Base-by-base conservation (phyloP, 2,888 invertebrate species). In the Drosophila pseudotakahashii region DNA sequence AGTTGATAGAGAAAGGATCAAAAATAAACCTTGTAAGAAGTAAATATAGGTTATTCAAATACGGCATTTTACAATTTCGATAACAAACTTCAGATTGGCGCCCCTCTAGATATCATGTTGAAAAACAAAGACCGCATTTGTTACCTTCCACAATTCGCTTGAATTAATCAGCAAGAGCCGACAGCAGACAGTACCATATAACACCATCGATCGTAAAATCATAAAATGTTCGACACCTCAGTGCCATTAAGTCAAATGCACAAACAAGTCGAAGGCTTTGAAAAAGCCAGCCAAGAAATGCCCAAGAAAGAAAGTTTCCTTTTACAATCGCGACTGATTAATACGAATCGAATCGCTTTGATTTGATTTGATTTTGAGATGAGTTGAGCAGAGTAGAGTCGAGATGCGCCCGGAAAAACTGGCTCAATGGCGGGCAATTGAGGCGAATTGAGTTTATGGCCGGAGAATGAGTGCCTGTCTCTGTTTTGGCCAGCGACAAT, bases 141-240 rank as follows among this genome's bases (percentile, higher is more conserved):
- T 68, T 41, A 23, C 11, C 26, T 2, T 36, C 3, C 5, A 9
- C 53, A 53, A 64, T 67, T 64, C 45, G 64, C 53, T 53, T 9
- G 60, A 70, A 50, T 58, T 26, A 59, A 70, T 68, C 70, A 59
- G 34, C 42, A n/a, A 58, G 13, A 23, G 23, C 23, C 23, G 23
- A 23, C 36, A 52, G 53, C 37, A 52, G 53, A 59, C 30, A 48
- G 10, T 16, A 30, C 61, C 61, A 62, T 62, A 66, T 13, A 39
- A 30, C 42, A 42, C 64, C 50, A 44, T 11, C 37, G n/a, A 61
- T 72, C 59, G 58, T 54, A 48, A 44, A 66, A 74, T 61, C 71
- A 69, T 87, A 81, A 81, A 78, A 81, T 76, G 37, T 52, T 66
- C 47, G 68, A 87, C 87, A 81, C 87, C 87, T 81, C 47, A 52